Conservation (phyloP, 2,113 vertebrate species). For the Pteropus alecto region DNA sequence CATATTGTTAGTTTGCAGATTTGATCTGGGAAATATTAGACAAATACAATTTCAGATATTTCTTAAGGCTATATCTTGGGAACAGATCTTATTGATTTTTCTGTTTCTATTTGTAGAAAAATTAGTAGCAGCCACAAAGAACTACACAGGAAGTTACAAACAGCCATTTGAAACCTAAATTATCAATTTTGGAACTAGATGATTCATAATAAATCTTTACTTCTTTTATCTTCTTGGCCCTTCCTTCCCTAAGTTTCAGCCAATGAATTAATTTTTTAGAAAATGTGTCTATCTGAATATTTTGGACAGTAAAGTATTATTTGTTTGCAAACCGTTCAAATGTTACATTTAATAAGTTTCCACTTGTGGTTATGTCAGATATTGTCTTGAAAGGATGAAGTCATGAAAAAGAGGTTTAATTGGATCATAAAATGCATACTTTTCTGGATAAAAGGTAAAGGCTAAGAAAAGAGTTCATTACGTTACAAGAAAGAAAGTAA, state of each 20-base stretch:
- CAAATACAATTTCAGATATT: neutral
- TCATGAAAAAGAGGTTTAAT: slow-evolving; percentile 63
- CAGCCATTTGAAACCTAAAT: neutral
- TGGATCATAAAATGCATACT: slow-evolving; percentile 60
- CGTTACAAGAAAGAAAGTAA: slow-evolving; percentile 58
- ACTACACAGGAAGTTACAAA: neutral
- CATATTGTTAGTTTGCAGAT: neutral
- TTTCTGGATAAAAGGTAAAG: slow-evolving; percentile 56
- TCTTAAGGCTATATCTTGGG: neutral
- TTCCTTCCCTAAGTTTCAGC: neutral
- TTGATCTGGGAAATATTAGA: neutral
- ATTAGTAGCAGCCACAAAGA: neutral
- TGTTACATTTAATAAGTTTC: slow-evolving; percentile 60
- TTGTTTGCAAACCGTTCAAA: slow-evolving; percentile 36
- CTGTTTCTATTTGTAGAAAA: neutral
- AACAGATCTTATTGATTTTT: neutral
- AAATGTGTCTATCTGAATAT: neutral
- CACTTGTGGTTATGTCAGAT: slow-evolving; percentile 24
- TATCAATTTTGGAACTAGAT: neutral
- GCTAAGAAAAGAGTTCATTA: slow-evolving; percentile 61
- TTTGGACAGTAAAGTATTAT: neutral
- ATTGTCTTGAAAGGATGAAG: slow-evolving; percentile 47
- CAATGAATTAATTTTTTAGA: slow-evolving; percentile 3
- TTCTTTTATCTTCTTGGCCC: neutral
- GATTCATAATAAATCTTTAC: neutral